Evolutionary conservation across 2,888 invertebrate species (phyloP), one percentile per base, ranked within the genome.

Genomic region (Scaptomyza caliginosa): DNA sequence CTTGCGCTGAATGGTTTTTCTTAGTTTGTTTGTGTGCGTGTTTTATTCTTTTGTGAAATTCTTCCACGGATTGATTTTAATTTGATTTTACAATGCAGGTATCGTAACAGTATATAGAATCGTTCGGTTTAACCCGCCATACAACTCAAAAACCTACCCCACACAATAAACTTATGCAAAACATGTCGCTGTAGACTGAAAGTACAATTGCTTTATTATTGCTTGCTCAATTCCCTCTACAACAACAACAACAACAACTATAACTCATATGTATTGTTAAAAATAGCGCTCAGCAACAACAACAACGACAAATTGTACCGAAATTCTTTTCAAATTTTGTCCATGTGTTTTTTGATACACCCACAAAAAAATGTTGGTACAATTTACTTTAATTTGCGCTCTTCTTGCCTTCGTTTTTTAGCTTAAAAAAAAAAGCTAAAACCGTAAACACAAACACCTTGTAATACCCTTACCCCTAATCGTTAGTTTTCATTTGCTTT

Each of bases 251-350:
- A 40, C 39, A 55, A 45, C 17, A 30, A 39, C 45, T 49, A 17
- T 16, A 36, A 16, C 8, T 43, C n/a, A n/a, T 38, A 30, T 17
- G 24, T 65, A 50, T 71, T 1, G 39, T 60, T 67, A 72, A 26
- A 60, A 67, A 70, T 70, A 70, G 67, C 51, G 11, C 26, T 2
- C 16, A 30, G 36, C 38, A 59, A 42, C 42, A 42, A 28, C n/a
- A 56, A 49, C n/a, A n/a, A 54, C 46, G 51, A 45, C 30, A 36
- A 64, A 64, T 48, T 26, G 21, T 36, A 11, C 49, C 52, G 23
- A 54, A 68, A 70, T 49, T 77, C 56, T 78, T 75, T 62, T 73
- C 77, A 48, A 82, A 85, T 76, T 82, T 76, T 30, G 77, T 74
- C 67, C 66, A 65, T 60, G 45, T 28, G 8, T 24, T 67, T 46